These are phyloP conservation scores for Tribolium madens DNA, from an alignment of 1,140 invertebrate species.

Conservation along the genomic window DNA sequence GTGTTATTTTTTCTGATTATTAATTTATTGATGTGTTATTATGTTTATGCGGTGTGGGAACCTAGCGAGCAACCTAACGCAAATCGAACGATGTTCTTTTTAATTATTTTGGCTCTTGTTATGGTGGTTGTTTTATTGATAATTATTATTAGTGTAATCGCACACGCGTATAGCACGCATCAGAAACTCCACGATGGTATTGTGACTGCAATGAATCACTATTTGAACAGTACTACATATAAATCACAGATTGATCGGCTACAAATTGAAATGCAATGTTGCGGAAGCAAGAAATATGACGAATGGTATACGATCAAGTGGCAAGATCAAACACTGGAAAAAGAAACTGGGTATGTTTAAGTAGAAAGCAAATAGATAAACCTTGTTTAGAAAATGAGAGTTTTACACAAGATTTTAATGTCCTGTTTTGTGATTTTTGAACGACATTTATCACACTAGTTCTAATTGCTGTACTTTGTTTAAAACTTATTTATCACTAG, in stretches of 20 bases:
- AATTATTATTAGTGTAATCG: slow-evolving; percentile 54
- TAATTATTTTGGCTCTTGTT: slow-evolving; percentile 45
- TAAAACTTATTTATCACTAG: not conserved
- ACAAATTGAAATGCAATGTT: slow-evolving; percentile 64
- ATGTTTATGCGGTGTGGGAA: slow-evolving; percentile 53
- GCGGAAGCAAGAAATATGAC: slow-evolving; percentile 63
- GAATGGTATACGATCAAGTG: slow-evolving; percentile 64
- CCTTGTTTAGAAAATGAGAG: not conserved
- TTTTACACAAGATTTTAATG: too few species aligned
- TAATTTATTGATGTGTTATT: slow-evolving; percentile 52
- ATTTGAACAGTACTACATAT: slow-evolving; percentile 55
- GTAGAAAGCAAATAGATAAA: not conserved
- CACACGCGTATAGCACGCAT: slow-evolving; percentile 55
- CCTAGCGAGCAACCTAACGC: slow-evolving; percentile 38
- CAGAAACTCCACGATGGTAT: slow-evolving; percentile 60
- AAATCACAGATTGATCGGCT: slow-evolving; percentile 61
- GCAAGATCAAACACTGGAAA: slow-evolving; percentile 53
- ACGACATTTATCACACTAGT: not conserved
- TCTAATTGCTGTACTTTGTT: not conserved
- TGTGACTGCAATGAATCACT: slow-evolving; percentile 60
- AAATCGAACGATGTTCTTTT: slow-evolving; percentile 57
- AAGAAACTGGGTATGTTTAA: not conserved
- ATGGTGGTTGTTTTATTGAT: slow-evolving; percentile 52
- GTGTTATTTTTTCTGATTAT: slow-evolving; percentile 54
- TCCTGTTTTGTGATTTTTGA: not conserved